Evolutionary conservation across 2,113 vertebrate species (phyloP).

Genomic region (Osmerus mordax): DNA sequence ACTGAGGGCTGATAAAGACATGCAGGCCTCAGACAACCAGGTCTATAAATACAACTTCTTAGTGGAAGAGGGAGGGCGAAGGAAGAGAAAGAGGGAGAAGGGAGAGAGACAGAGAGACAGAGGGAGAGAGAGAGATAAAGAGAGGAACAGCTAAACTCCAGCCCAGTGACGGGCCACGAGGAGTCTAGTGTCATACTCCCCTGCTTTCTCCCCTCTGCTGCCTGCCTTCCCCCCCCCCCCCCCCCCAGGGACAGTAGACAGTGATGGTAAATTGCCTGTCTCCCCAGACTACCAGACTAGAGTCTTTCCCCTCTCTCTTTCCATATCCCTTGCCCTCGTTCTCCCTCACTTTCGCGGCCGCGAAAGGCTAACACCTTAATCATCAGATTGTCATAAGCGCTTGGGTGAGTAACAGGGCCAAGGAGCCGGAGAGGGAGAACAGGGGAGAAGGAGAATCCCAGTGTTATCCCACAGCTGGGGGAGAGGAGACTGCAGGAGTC

Average conservation of each 20-base stretch:
- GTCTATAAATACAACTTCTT: not conserved
- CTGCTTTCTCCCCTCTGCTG: not conserved
- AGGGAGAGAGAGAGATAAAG: not conserved
- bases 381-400: constrained; percentile 59
- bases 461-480: not conserved
- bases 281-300: not conserved
- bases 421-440: not conserved
- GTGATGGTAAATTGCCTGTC: constrained; percentile 49
- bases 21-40: too few species aligned
- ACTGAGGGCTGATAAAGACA: too few species aligned
- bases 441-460: not conserved
- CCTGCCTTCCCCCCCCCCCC: not conserved
- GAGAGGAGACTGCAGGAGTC: too few species aligned
- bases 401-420: not conserved
- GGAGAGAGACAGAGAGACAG: constrained; percentile 13
- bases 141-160: constrained; percentile 4
- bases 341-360: not conserved
- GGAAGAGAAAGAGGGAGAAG: not conserved
- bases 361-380: constrained; percentile 57
- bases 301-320: not conserved
- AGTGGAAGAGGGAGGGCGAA: not conserved
- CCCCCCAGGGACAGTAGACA: constrained; percentile 12
- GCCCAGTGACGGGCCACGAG: constrained; percentile 4
- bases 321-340: not conserved
- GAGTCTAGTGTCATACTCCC: not conserved